phyloP scores from a whole-genome alignment of 1,140 invertebrate species.

The Heterodera carotae region DNA sequence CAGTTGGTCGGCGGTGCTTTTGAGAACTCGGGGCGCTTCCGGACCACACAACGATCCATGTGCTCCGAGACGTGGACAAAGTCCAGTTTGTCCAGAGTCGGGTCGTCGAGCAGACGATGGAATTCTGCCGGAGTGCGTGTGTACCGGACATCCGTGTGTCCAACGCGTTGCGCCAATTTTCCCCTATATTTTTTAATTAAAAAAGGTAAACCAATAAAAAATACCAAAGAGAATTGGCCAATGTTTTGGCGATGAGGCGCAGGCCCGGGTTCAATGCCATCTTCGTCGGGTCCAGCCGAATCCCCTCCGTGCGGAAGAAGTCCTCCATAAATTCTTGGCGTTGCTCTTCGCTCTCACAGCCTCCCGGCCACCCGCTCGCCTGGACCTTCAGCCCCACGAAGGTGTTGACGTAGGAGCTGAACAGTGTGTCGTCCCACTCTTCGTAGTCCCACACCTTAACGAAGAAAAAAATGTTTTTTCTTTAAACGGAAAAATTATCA shows the following conservation, averaged over 20 bases:
- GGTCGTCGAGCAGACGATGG: conserved; percentile 9
- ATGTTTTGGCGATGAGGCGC: background rate
- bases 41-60: conserved; percentile 17
- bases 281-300: background rate
- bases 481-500: background rate
- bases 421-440: background rate
- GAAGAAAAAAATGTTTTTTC: background rate
- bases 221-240: background rate
- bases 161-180: conserved; percentile 21
- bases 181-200: conserved; percentile 23
- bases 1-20: conserved; percentile 10
- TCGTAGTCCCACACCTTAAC: conserved; percentile 12
- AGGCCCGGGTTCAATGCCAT: background rate
- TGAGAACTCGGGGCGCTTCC: conserved; percentile 10
- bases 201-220: background rate
- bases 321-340: background rate
- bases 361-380: background rate
- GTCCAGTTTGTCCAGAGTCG: conserved; percentile 18
- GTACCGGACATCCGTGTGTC: conserved; percentile 3
- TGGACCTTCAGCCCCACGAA: background rate
- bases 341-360: background rate
- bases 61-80: conserved; percentile 9
- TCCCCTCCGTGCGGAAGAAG: background rate
- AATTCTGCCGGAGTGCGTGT: conserved; percentile 23
- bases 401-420: background rate